Percentiles rank a stretch among this genome's conserved stretches.
Evolutionary conservation across 2,113 vertebrate genomes (phyloP).

Genomic region (Oryzias celebensis): DNA sequence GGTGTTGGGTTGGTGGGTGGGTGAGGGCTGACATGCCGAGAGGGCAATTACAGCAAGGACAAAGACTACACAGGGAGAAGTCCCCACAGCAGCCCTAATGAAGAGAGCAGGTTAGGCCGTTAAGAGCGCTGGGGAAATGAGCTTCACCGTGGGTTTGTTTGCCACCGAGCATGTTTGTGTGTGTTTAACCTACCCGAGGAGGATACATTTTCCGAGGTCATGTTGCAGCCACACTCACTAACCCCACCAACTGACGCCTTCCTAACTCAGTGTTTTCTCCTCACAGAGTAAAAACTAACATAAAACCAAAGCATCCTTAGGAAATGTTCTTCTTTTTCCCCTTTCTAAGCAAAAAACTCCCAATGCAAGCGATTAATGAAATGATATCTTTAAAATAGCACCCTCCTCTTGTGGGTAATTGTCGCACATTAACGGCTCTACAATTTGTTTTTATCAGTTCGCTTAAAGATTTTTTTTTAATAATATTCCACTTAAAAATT

Average conservation of each 20-base stretch:
- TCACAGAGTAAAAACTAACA: slow-evolving; percentile 62
- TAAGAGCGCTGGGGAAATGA: slow-evolving; percentile 72
- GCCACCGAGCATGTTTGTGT: slow-evolving; percentile 48
- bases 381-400: slow-evolving; percentile 53
- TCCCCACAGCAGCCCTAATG: slow-evolving; percentile 79
- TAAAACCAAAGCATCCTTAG: slow-evolving; percentile 56
- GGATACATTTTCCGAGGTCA: slow-evolving; percentile 69
- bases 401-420: slow-evolving; percentile 55
- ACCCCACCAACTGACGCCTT: slow-evolving; percentile 65
- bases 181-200: slow-evolving; percentile 71
- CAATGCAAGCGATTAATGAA: slow-evolving; percentile 58
- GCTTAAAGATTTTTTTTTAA: slow-evolving; percentile 59
- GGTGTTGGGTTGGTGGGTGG: slow-evolving; percentile 40
- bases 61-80: slow-evolving; percentile 80
- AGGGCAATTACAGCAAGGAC: slow-evolving; percentile 84
- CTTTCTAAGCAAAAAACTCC: slow-evolving; percentile 41
- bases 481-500: slow-evolving; percentile 59
- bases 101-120: slow-evolving; percentile 75
- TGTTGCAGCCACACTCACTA: slow-evolving; percentile 58
- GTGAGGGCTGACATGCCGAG: slow-evolving; percentile 77
- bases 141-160: slow-evolving; percentile 55
- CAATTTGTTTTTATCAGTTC: slow-evolving; percentile 61
- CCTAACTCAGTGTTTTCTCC: slow-evolving; percentile 39
- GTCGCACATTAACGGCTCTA: slow-evolving; percentile 53
- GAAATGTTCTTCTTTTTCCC: slow-evolving; percentile 57